These are phyloP conservation scores for Myiozetetes cayanensis DNA, from an alignment of 2,113 vertebrate species.

Conservation along the genomic window DNA sequence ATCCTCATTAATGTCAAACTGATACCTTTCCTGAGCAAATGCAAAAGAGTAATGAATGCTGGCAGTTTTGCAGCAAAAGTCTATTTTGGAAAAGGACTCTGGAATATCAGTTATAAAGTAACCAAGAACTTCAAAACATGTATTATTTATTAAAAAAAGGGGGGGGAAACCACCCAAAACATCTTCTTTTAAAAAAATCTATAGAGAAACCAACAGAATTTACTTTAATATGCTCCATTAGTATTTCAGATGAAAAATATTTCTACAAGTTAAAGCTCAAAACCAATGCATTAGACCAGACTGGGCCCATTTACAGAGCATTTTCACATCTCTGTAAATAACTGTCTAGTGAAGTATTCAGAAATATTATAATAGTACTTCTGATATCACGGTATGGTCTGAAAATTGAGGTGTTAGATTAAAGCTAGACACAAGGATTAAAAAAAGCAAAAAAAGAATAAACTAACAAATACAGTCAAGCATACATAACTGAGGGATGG, in stretches of 20 bases:
- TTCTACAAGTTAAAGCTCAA: not conserved
- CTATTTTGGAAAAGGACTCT: not conserved
- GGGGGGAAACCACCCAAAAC: not conserved
- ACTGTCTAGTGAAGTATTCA: not conserved
- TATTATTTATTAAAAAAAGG: not conserved
- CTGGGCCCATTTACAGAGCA: not conserved
- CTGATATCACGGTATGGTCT: not conserved
- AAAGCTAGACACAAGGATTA: not conserved
- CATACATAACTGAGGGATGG: not conserved
- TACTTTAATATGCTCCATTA: not conserved
- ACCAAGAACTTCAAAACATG: not conserved
- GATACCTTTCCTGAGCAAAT: conserved; percentile 31
- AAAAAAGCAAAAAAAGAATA: not conserved
- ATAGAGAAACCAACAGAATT: not conserved
- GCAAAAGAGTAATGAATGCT: not conserved
- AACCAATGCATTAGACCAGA: not conserved
- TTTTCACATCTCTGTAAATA: not conserved
- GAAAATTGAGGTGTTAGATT: not conserved
- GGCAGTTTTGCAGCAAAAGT: not conserved
- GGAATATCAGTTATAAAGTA: not conserved
- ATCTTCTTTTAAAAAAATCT: not conserved
- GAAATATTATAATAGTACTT: not conserved
- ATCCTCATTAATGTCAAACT: conserved; percentile 54
- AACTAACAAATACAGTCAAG: not conserved
- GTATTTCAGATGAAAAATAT: not conserved